Percentiles rank a stretch among this genome's conserved stretches.
Evolutionary conservation across 2,888 invertebrate species (phyloP).

Genomic region (Amblyjoppa fuscipennis): DNA sequence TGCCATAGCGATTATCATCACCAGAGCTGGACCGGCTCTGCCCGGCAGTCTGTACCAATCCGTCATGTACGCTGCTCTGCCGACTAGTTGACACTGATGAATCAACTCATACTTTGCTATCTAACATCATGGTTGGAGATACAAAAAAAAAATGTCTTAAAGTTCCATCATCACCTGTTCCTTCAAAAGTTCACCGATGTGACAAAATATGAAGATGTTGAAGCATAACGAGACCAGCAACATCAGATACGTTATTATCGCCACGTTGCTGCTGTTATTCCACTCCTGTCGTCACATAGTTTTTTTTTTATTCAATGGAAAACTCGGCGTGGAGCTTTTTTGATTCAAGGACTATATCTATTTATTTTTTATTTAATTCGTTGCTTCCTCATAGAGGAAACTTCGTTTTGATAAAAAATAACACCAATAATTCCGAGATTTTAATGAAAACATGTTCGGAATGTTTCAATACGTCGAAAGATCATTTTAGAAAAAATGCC

Average conservation of each 20-base stretch:
- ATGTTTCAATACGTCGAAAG: too few species aligned
- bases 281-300: conserved; percentile 44
- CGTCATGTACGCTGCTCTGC: conserved; percentile 48
- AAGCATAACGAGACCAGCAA: conserved; percentile 56
- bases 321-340: neutral
- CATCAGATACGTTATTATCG: conserved; percentile 50
- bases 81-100: conserved; percentile 54
- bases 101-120: conserved; percentile 1
- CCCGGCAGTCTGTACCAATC: conserved; percentile 65
- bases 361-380: too few species aligned
- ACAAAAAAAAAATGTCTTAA: neutral
- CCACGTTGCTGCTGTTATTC: conserved; percentile 43
- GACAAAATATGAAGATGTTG: conserved; percentile 63
- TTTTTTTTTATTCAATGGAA: conserved; percentile 33
- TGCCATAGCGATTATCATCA: conserved; percentile 54
- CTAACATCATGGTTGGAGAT: too few species aligned
- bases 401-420: too few species aligned
- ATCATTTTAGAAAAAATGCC: too few species aligned
- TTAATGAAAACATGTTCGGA: too few species aligned
- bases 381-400: too few species aligned
- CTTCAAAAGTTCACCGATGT: conserved; percentile 75
- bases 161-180: conserved; percentile 73
- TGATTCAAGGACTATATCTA: too few species aligned
- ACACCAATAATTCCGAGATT: too few species aligned
- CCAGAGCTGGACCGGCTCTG: conserved; percentile 40